phyloP scores from a whole-genome alignment of 2,797 vertebrate species.

The Cichlasoma orientale region DNA sequence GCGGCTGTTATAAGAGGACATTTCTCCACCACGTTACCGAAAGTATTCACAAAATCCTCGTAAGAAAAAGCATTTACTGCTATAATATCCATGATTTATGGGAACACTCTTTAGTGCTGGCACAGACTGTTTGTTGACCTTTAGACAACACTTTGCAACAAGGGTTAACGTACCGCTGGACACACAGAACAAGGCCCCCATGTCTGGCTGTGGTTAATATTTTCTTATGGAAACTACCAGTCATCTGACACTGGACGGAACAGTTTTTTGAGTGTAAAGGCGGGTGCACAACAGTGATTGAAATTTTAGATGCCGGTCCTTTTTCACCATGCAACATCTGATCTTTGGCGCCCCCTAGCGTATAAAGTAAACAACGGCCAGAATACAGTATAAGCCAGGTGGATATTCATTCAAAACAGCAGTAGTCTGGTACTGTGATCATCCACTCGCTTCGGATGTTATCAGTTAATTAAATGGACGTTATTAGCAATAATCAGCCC shows the following conservation, averaged over 20 bases:
- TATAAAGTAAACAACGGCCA: not conserved
- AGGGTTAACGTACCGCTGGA: constrained; percentile 51
- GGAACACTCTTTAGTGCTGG: not conserved
- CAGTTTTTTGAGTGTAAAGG: not conserved
- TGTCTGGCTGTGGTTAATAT: constrained; percentile 32
- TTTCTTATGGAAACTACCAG: not conserved
- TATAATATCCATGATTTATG: constrained; percentile 78
- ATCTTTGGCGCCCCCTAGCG: not conserved
- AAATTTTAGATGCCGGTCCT: not conserved
- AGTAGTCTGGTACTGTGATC: not conserved
- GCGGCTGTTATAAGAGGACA: constrained; percentile 84
- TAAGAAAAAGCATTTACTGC: constrained; percentile 81
- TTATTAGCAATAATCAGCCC: no score
- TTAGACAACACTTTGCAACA: constrained; percentile 12
- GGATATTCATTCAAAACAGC: not conserved
- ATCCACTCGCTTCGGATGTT: not conserved
- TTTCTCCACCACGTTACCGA: constrained; percentile 86
- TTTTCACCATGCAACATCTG: not conserved
- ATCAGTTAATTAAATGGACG: no score
- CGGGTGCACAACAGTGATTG: not conserved
- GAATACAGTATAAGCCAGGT: not conserved
- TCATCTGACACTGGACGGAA: not conserved
- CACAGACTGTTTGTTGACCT: constrained; percentile 17
- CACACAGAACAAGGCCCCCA: not conserved
- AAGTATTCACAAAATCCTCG: constrained; percentile 83